Conservation (phyloP, 30 jellyfish, hydroid and myxozoan genomes). For the Turritopsis rubra region DNA sequence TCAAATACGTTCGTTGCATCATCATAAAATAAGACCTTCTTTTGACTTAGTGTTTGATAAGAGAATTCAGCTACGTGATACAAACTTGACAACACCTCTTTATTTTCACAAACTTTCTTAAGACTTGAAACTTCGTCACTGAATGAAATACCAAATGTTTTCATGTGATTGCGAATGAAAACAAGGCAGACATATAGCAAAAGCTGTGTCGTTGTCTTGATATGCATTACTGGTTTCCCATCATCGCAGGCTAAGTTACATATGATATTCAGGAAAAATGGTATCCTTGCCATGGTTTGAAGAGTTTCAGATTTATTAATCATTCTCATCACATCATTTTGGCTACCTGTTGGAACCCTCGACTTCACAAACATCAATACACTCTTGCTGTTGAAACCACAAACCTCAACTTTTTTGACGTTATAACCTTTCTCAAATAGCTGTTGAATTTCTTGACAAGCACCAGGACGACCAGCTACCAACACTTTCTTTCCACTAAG, state of each 20-base stretch:
- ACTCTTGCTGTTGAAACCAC: not conserved
- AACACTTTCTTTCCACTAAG: not conserved
- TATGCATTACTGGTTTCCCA: not conserved
- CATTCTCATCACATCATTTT: not conserved
- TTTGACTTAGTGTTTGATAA: not conserved
- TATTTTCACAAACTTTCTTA: not conserved
- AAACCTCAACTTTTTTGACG: conserved; percentile 1
- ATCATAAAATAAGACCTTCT: not conserved
- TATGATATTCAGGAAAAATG: not conserved
- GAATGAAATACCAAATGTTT: not conserved
- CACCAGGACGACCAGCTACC: conserved; percentile 11
- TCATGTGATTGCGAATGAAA: conserved; percentile 1
- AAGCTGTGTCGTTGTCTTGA: not conserved
- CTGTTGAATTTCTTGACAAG: not conserved
- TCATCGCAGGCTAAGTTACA: not conserved
- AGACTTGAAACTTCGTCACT: not conserved
- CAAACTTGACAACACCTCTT: not conserved
- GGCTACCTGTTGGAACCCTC: not conserved
- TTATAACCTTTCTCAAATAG: not conserved
- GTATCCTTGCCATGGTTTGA: not conserved
- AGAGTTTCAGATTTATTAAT: not conserved
- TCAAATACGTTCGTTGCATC: not conserved
- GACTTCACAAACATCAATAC: not conserved
- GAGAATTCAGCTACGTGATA: not conserved
- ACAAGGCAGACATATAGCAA: not conserved